These are phyloP conservation scores for Drosophila takahashii DNA, from an alignment of 1,140 invertebrate genomes.

Conservation along the genomic window DNA sequence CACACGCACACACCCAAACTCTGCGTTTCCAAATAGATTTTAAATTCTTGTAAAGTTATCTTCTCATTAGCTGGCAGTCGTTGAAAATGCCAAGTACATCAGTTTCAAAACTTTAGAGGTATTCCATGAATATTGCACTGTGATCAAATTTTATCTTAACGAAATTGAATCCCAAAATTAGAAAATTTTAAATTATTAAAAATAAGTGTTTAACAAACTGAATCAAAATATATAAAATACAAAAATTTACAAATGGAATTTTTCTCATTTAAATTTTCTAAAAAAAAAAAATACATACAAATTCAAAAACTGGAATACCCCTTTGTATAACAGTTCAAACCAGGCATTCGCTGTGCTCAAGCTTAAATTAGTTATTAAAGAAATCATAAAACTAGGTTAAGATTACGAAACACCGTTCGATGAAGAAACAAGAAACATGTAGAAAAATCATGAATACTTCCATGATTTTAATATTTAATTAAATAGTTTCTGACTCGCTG, in stretches of 20 bases:
- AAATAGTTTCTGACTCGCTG: conserved; percentile 29
- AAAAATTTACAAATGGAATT: too few species aligned
- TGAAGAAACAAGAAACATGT: conserved; percentile 30
- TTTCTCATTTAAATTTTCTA: neutral
- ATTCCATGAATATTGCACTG: conserved; percentile 1
- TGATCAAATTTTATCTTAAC: neutral
- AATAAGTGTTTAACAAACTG: neutral
- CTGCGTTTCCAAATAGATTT: conserved; percentile 2
- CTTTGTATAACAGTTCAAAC: neutral
- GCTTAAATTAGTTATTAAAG: conserved; percentile 23
- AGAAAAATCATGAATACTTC: conserved; percentile 16
- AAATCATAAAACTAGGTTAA: conserved; percentile 32
- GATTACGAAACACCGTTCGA: conserved; percentile 19
- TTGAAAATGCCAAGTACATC: conserved; percentile 10
- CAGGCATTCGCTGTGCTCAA: conserved; percentile 13
- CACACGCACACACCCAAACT: conserved; percentile 16
- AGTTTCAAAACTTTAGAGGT: neutral
- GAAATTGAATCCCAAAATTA: neutral
- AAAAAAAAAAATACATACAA: neutral
- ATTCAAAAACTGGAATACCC: conserved; percentile 4
- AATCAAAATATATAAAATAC: neutral
- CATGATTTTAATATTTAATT: conserved; percentile 38
- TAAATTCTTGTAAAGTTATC: conserved; percentile 10
- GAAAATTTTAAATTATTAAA: neutral
- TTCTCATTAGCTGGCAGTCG: conserved; percentile 23